Evolutionary conservation across 2,888 invertebrate genomes (phyloP), one percentile per base, ranked within the genome.

Genomic region (Epinotia brunnichana): DNA sequence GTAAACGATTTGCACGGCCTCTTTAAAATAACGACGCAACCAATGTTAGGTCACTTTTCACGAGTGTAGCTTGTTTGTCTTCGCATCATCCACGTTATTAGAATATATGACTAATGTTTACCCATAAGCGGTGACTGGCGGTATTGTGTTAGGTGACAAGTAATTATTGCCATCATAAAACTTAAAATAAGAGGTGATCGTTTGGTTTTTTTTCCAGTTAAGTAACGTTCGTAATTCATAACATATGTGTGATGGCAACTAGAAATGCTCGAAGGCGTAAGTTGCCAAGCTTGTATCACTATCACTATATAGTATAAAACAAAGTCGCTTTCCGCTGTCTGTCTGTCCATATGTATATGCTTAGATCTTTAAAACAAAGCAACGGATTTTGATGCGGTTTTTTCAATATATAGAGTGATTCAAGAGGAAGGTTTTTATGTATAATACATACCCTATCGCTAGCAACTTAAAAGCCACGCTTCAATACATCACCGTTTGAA

Each of bases 1-100:
- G 60, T 59, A 19, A 51, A 63, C 62, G 51, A 63, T 53, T 54
- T 35, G 57, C 11, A 21, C 24, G 59, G 51, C 63, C 48, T 54
- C 54, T 62, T 71, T 70, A 70, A 74, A 54, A 67, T 74, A 76
- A 75, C 76, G 44, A 73, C 64, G 69, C 75, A 74, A 74, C 68
- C 67, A 59, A 57, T 74, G 72, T 73, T 73, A 73, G 59, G 67
- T 74, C 74, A 74, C 68, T 69, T 76, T 77, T 76, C 74, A 72
- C 71, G 69, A 71, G 74, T 75, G 76, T 69, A 63, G 41, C 75
- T 76, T 76, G 75, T 75, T 68, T 73, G 60, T 67, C 21, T 74
- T 78, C 51, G 69, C 76, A 76, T 79, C 79, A 78, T 77, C 77
- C 54, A 53, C 64, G 63, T 76, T 75, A 76, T 75, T 75, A 74